Evolutionary conservation across 2,113 vertebrate species (phyloP), one percentile per base, ranked within the genome.

Genomic region (Ceyx margarethae): DNA sequence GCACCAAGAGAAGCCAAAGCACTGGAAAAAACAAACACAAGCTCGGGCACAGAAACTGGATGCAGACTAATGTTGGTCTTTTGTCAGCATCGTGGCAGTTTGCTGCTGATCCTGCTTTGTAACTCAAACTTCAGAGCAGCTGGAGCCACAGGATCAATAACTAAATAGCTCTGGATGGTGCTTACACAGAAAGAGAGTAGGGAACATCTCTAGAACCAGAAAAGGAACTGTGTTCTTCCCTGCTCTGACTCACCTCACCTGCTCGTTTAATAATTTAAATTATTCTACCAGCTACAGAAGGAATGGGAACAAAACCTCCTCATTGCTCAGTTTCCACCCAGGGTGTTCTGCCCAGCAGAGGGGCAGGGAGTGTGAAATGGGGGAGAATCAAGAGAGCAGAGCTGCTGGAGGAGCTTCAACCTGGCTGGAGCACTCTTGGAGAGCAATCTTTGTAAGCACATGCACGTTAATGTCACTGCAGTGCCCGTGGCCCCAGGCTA

Each of bases 401-500:
- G 60, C 18, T 56, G 37, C 29, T 76, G 13, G 74, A 74, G 48
- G 48, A 91, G 21, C 81, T 35, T 37, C 26, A 23, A n/a, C 3
- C 10, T 25, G 89, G 45, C 74, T 42, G 40, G 61, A 35, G 28
- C 50, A 57, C 11, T 15, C 50, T 86, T 68, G n/a, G 57, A 85
- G 66, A n/a, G 31, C 5, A 5, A 60, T 31, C 51, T 86, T 28
- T 35, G 9, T 13, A 53, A 93, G 75, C 50, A 45, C 48, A 43
- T 6, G 35, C 80, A 65, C 50, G 22, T 45, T 60, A 23, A 4
- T n/a, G 26, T 23, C 23, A 35, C 26, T 66, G n/a, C 78, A 86
- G 74, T 33, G 15, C 79, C 81, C 69, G 4, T 9, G 74, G 91
- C 95, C 91, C 62, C 13, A 25, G 81, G 94, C 90, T 90, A 81